Base-by-base conservation (phyloP, 1,140 invertebrate genomes). In the Dufourea novaeangliae region DNA sequence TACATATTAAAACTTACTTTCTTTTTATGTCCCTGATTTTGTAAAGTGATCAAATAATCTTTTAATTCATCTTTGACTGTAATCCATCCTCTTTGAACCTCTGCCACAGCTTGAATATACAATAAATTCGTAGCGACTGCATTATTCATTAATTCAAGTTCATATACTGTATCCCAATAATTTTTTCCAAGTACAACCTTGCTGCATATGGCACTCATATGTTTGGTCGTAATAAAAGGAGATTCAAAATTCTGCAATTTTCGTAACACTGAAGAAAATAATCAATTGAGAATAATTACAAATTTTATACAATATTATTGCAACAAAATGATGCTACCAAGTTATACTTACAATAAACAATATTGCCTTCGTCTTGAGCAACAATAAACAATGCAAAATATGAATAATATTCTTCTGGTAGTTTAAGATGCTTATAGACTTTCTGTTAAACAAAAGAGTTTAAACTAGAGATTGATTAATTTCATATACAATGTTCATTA, bases 181-280 rank as follows among this genome's bases (percentile, higher is more conserved):
- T 97, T 90, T 74, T 90, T 92, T 56, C 85, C 90, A 32, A 92
- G 75, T 76, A 92, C 82, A 25, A 92, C 44, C 77, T 79, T 89
- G 3, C 83, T 80, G 14, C 83, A 87, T 46, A 79, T 81, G 67
- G 84, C 82, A 64, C 84, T 81, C 52, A 91, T 92, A 82, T 94
- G 94, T 84, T 94, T 96, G 86, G 97, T 94, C 68, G 98, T 98
- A 91, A 99, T 96, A 91, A 97, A 97, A 14, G 98, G 98, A 76
- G 97, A 98, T 94, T 99, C 98, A 94, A 98, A 99, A 89, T 99
- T 96, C 92, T 98, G 97, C 32, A 99, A 92, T 90, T 97, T 97
- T 73, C 98, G 94, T 56, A 98, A 90, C 90, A 98, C 95, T 94
- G 94, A 86, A 84, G 83, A 5, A 79, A 82, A 68, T 54, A 74